A percentile compares a stretch with the other conserved stretches of the same genome.
phyloP scores from a whole-genome alignment of 23 tunicate species.

The Styela plicata region DNA sequence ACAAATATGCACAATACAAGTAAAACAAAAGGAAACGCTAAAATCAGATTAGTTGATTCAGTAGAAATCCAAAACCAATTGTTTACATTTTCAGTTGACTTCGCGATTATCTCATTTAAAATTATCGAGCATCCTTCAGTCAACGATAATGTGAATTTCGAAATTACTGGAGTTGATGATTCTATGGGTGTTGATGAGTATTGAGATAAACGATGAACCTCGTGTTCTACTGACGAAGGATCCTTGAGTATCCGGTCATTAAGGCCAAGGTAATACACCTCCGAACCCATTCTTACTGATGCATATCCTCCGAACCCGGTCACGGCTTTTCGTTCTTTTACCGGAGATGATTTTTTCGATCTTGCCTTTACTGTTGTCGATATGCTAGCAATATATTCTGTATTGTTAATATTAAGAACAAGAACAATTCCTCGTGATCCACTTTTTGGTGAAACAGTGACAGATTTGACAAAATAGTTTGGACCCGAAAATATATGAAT shows the following conservation, averaged over 20 bases:
- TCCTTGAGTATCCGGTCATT: not conserved
- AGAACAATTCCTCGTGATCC: not conserved
- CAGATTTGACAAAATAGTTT: not conserved
- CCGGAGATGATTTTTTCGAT: slow-evolving; percentile 5
- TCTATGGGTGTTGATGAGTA: not conserved
- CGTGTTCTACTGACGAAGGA: not conserved
- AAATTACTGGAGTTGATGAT: not conserved
- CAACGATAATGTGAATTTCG: not conserved
- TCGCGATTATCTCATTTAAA: not conserved
- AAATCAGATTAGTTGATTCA: not conserved
- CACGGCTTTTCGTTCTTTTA: slow-evolving; percentile 5
- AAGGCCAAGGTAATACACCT: slow-evolving; percentile 1
- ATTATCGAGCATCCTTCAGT: not conserved
- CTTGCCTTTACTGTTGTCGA: not conserved
- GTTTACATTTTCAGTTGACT: not conserved
- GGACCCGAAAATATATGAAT: slow-evolving; percentile 18
- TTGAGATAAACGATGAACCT: not conserved
- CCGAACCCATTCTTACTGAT: not conserved
- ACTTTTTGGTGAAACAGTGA: not conserved
- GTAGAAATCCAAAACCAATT: not conserved
- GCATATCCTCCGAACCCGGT: slow-evolving; percentile 29
- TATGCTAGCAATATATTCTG: not conserved
- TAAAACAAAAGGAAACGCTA: not conserved
- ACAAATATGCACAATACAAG: not conserved
- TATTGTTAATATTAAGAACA: not conserved